Evolutionary conservation across 2,888 invertebrate species (phyloP).

Genomic region (Drosophila buzzatii): DNA sequence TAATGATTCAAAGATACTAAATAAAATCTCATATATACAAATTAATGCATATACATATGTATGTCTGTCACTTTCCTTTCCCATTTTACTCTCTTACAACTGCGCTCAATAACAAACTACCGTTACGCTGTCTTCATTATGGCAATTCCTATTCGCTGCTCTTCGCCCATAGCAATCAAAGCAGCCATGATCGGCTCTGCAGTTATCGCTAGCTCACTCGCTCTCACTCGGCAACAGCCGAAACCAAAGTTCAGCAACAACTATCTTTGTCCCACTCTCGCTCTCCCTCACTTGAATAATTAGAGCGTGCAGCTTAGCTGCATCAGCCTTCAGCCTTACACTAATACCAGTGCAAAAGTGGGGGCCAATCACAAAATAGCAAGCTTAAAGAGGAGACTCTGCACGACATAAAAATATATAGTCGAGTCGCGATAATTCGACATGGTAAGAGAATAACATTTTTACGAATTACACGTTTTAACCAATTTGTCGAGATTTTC

Average conservation of each 20-base stretch:
- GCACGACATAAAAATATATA: no score
- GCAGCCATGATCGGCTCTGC: neutral
- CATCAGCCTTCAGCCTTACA: neutral
- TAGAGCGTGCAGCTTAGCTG: neutral
- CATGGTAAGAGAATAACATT: no score
- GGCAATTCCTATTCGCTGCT: neutral
- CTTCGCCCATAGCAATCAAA: neutral
- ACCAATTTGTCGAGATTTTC: no score
- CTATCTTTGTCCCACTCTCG: neutral
- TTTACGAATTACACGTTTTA: no score
- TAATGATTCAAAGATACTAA: no score
- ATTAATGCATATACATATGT: no score
- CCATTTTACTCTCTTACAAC: neutral
- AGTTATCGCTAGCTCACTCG: neutral
- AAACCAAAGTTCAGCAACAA: neutral
- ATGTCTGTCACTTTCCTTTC: neutral
- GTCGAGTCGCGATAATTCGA: no score
- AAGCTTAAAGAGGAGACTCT: no score
- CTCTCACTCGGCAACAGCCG: neutral
- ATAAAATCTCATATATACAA: no score
- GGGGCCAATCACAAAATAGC: neutral
- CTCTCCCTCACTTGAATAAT: neutral
- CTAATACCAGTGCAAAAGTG: neutral
- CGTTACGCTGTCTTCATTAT: neutral
- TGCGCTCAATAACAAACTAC: neutral